Conservation (phyloP, 2,797 vertebrate species). For the Anguilla pacifica region DNA sequence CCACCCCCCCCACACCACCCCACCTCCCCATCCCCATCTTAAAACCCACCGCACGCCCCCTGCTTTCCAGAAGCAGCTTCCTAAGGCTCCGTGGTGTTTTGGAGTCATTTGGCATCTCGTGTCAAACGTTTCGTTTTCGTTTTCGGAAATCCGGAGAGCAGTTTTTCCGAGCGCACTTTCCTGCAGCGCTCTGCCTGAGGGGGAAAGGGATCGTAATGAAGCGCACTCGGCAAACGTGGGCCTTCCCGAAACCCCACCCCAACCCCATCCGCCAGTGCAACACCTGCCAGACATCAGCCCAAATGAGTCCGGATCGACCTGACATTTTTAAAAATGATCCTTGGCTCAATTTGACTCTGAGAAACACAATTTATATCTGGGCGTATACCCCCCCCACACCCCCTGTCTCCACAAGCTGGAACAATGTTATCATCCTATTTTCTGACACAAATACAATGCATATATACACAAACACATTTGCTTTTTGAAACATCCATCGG, state of each 20-base stretch:
- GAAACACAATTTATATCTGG: neutral
- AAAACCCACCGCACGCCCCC: too few species aligned
- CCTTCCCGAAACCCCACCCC: neutral
- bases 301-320: neutral
- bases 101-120: neutral
- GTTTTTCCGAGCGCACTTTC: neutral
- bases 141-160: neutral
- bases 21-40: too few species aligned
- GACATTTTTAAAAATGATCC: neutral
- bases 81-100: too few species aligned
- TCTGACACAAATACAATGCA: neutral
- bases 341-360: neutral
- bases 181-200: neutral
- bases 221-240: neutral
- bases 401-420: neutral
- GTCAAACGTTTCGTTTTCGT: neutral
- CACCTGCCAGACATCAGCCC: neutral
- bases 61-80: too few species aligned
- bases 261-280: too few species aligned
- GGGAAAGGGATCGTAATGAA: neutral
- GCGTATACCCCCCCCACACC: neutral
- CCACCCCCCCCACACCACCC: too few species aligned
- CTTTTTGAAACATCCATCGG: neutral
- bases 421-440: neutral
- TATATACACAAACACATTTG: neutral